phyloP scores from a whole-genome alignment of 1,140 invertebrate species.

The Sycobia sp. region DNA sequence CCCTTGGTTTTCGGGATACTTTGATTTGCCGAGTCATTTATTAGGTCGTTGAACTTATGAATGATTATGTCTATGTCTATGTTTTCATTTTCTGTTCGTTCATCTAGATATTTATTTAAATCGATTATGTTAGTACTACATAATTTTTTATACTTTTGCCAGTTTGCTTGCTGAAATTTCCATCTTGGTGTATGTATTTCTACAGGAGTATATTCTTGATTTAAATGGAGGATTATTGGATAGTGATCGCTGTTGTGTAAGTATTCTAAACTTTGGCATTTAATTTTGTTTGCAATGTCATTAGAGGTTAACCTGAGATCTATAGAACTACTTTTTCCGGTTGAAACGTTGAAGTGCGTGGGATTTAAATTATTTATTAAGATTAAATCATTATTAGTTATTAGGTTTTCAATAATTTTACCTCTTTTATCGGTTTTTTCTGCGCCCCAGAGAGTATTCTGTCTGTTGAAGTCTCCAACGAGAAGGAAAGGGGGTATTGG shows the following conservation, averaged over 20 bases:
- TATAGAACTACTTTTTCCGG: slow-evolving; percentile 37
- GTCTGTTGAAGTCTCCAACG: slow-evolving; percentile 47
- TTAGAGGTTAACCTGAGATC: slow-evolving; percentile 41
- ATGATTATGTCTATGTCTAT: background rate
- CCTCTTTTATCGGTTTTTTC: slow-evolving; percentile 41
- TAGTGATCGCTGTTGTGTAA: slow-evolving; percentile 45
- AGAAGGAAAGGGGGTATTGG: slow-evolving; percentile 44
- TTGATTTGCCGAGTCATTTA: background rate
- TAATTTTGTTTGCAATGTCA: slow-evolving; percentile 36
- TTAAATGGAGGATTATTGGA: slow-evolving; percentile 39
- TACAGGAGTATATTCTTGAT: background rate
- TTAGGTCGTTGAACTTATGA: background rate
- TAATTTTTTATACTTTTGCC: background rate
- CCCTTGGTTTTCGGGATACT: slow-evolving; percentile 2
- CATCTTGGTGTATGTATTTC: background rate
- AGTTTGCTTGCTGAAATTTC: background rate
- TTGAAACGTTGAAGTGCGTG: slow-evolving; percentile 41
- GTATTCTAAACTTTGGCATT: slow-evolving; percentile 40
- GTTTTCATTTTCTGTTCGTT: background rate
- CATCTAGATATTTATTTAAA: background rate
- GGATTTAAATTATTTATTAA: slow-evolving; percentile 38
- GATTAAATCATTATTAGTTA: slow-evolving; percentile 32
- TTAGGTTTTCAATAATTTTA: slow-evolving; percentile 36
- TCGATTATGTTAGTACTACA: background rate
- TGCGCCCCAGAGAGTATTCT: slow-evolving; percentile 47